A percentile compares a stretch with the other conserved stretches of the same genome.
These are phyloP conservation scores for Polyommatus icarus DNA, from an alignment of 2,888 invertebrate species.

Conservation along the genomic window DNA sequence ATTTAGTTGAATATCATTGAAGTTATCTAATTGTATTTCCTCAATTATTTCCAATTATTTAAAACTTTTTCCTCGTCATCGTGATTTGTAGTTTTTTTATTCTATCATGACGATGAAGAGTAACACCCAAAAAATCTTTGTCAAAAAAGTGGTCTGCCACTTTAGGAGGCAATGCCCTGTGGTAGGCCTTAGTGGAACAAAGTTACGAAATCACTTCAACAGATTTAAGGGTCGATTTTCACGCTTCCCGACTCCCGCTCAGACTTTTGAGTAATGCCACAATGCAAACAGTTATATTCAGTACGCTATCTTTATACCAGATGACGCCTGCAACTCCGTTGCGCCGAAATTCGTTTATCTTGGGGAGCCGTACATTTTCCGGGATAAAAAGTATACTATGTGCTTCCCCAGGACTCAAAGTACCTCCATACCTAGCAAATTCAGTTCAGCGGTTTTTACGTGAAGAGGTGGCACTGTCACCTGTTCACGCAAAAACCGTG, in stretches of 20 bases:
- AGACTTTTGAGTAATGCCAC: not conserved
- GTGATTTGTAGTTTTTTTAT: not conserved
- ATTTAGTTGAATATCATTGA: too few relatives aligned
- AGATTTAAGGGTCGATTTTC: conserved; percentile 8
- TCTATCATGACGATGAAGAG: not conserved
- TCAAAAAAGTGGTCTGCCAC: not conserved
- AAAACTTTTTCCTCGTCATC: not conserved
- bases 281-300: not conserved
- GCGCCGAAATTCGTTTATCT: too few relatives aligned
- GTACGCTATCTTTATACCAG: too few relatives aligned
- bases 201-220: conserved; percentile 10
- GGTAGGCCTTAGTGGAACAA: not conserved
- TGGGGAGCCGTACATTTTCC: too few relatives aligned
- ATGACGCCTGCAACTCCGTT: too few relatives aligned
- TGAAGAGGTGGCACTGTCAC: too few relatives aligned
- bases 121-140: not conserved
- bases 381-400: too few relatives aligned
- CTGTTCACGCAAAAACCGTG: too few relatives aligned
- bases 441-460: too few relatives aligned
- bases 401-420: too few relatives aligned
- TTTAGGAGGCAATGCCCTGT: not conserved
- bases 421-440: too few relatives aligned
- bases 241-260: not conserved
- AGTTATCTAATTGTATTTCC: not conserved
- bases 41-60: not conserved